A percentile compares a stretch with the other conserved stretches of the same genome.
These are phyloP conservation scores for Oasisia sp. DNA, from an alignment of 2,888 invertebrate genomes.

Conservation along the genomic window DNA sequence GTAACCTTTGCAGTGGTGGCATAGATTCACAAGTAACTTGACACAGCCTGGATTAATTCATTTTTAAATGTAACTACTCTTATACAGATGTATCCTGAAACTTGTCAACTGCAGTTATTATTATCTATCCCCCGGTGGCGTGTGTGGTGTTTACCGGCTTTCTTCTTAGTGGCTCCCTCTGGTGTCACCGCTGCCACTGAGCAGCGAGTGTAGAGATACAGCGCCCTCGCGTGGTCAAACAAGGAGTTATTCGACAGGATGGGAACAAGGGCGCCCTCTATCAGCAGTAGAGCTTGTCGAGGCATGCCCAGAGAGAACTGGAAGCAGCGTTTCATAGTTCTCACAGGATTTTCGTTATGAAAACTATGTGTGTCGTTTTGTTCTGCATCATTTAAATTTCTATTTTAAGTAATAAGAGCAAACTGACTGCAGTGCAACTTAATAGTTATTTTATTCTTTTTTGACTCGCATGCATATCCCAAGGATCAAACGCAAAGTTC, in stretches of 20 bases:
- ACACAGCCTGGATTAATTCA: neutral
- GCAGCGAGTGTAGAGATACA: constrained; percentile 82
- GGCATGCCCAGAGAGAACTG: constrained; percentile 81
- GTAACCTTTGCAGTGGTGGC: too few species aligned
- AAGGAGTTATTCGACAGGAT: constrained; percentile 84
- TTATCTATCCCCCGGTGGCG: constrained; percentile 71
- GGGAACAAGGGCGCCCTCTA: constrained; percentile 77
- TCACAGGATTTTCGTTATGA: neutral
- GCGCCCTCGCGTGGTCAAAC: constrained; percentile 82
- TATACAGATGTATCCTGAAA: constrained; percentile 43
- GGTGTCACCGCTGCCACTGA: constrained; percentile 71
- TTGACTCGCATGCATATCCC: too few species aligned
- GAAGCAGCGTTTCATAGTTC: constrained; percentile 33
- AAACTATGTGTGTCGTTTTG: neutral
- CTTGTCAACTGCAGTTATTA: neutral
- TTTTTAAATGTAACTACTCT: neutral
- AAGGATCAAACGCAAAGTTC: too few species aligned
- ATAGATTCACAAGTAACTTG: too few species aligned
- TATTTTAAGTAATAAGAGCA: neutral
- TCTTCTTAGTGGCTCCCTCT: constrained; percentile 32
- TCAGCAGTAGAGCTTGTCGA: constrained; percentile 78
- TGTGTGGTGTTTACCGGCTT: constrained; percentile 67
- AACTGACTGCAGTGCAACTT: neutral
- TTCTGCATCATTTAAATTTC: neutral
- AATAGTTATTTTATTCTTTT: neutral